Evolutionary conservation across 2,888 invertebrate species (phyloP).

Genomic region (Cybosia mesomella): DNA sequence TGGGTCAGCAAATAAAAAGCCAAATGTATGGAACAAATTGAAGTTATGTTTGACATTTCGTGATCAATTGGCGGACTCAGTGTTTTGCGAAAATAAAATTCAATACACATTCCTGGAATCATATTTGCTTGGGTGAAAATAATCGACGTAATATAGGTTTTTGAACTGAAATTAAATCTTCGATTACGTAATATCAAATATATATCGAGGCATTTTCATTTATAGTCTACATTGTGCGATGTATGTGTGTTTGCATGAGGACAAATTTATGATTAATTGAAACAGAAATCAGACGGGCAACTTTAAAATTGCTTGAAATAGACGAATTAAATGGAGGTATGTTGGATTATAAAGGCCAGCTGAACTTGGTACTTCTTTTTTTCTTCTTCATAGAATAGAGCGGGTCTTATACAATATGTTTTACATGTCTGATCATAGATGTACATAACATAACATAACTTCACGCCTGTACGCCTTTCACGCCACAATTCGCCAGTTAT

Average conservation of each 20-base stretch:
- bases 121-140: neutral
- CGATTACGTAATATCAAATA: constrained; percentile 25
- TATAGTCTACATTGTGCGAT: constrained; percentile 25
- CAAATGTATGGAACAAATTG: neutral
- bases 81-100: neutral
- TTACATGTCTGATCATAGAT: too few species aligned
- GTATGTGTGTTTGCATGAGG: constrained; percentile 10
- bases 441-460: too few species aligned
- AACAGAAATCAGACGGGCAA: constrained; percentile 21
- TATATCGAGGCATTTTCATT: constrained; percentile 44
- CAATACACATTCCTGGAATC: neutral
- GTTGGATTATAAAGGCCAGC: too few species aligned
- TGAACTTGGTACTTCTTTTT: too few species aligned
- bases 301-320: constrained; percentile 6
- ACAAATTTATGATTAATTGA: constrained; percentile 40
- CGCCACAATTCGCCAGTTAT: too few species aligned
- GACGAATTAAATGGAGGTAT: too few species aligned
- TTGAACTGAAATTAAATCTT: constrained; percentile 22
- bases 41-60: neutral
- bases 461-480: too few species aligned
- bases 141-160: neutral
- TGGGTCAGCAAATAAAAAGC: neutral
- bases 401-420: too few species aligned
- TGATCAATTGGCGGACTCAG: neutral
- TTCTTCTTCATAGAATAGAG: too few species aligned